Conservation (phyloP, 1,140 invertebrate genomes). For the Nylanderia fulva region DNA sequence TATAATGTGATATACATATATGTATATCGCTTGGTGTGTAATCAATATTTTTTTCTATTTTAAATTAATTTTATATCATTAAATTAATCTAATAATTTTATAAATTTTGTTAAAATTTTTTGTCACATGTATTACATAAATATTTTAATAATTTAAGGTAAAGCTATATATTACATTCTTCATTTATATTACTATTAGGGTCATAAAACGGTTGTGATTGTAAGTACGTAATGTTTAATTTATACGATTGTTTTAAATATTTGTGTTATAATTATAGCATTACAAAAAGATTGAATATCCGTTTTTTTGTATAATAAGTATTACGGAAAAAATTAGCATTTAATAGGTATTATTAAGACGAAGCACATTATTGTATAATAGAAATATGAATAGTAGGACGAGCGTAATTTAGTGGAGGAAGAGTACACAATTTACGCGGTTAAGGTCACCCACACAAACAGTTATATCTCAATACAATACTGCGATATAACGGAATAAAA, state of each 20-base stretch:
- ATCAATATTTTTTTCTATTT: constrained; percentile 3
- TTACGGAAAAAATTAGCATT: background rate
- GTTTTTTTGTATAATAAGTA: background rate
- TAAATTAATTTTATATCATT: background rate
- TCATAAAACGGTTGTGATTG: background rate
- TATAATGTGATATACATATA: background rate
- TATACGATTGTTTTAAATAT: background rate
- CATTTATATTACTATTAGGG: background rate
- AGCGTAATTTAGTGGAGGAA: background rate
- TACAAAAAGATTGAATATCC: background rate
- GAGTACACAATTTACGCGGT: background rate
- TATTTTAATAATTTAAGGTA: background rate
- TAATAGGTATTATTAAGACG: background rate
- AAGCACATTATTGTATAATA: background rate
- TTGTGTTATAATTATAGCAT: background rate
- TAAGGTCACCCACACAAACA: background rate
- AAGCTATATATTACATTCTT: background rate
- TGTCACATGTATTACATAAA: background rate
- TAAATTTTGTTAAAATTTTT: background rate
- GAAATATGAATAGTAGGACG: background rate
- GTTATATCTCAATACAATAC: background rate
- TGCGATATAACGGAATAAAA: background rate
- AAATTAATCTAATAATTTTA: background rate
- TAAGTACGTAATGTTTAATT: background rate
- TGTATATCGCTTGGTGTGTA: background rate